phyloP scores from a whole-genome alignment of 2,797 vertebrate genomes.

The Hydrolagus colliei region DNA sequence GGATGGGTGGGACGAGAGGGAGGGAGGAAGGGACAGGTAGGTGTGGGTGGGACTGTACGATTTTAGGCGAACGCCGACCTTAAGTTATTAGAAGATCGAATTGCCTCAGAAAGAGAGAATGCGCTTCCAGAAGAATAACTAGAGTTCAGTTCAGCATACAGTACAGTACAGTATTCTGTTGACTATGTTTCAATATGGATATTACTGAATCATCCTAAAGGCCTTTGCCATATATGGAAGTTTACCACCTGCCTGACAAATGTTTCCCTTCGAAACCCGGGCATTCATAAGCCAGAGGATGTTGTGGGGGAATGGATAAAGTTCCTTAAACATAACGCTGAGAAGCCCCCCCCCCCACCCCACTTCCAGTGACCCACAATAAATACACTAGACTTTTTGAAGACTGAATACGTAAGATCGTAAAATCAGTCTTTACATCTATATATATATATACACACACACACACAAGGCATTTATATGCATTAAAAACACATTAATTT shows the following conservation, averaged over 20 bases:
- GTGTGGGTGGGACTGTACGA: not conserved
- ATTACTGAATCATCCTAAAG: slow-evolving; percentile 42
- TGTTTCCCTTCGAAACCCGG: slow-evolving; percentile 37
- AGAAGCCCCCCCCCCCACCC: slow-evolving; percentile 36
- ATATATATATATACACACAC: too few species aligned
- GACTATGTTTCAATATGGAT: slow-evolving; percentile 36
- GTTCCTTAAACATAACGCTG: slow-evolving; percentile 47
- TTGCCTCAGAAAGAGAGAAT: not conserved
- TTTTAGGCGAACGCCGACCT: not conserved
- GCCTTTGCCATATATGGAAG: slow-evolving; percentile 39
- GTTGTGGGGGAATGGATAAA: too few species aligned
- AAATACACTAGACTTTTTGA: slow-evolving; percentile 46
- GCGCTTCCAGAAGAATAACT: slow-evolving; percentile 40
- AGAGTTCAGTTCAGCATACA: slow-evolving; percentile 35
- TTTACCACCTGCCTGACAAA: slow-evolving; percentile 45
- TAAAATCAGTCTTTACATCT: slow-evolving; percentile 51
- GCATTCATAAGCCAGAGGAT: slow-evolving; percentile 44
- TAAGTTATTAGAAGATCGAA: too few species aligned
- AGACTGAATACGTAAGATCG: slow-evolving; percentile 49
- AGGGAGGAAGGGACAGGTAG: too few species aligned
- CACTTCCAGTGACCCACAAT: not conserved
- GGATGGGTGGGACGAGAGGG: too few species aligned
- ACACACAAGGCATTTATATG: too few species aligned
- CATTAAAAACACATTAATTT: slow-evolving; percentile 64
- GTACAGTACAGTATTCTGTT: slow-evolving; percentile 37